phyloP scores from a whole-genome alignment of 2,113 vertebrate genomes.

The Phainopepla nitens region DNA sequence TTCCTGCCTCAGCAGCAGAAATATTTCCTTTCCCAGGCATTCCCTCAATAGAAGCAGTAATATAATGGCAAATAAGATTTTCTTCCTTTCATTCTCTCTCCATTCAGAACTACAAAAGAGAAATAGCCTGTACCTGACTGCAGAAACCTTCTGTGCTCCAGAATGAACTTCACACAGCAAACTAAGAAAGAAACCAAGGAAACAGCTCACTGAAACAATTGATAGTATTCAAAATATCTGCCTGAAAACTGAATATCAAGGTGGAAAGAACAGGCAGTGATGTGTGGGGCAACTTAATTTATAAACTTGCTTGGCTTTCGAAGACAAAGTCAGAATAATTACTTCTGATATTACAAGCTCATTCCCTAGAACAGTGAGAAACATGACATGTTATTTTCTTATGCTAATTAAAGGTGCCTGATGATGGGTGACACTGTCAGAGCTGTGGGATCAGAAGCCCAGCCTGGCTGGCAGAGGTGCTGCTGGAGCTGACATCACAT shows the following conservation, averaged over 20 bases:
- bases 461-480: neutral
- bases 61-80: conserved; percentile 11
- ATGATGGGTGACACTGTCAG: neutral
- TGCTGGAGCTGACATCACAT: neutral
- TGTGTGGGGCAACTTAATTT: neutral
- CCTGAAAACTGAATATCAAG: neutral
- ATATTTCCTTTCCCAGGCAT: conserved; percentile 3
- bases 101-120: neutral
- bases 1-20: conserved; percentile 20
- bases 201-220: neutral
- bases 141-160: neutral
- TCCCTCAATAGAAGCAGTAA: neutral
- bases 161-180: neutral
- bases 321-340: neutral
- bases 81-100: neutral
- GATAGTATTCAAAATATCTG: neutral
- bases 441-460: neutral
- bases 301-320: neutral
- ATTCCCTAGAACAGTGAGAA: neutral
- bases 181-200: neutral
- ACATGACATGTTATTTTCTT: neutral
- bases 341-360: neutral
- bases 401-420: neutral
- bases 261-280: neutral
- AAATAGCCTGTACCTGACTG: neutral